Base-by-base conservation (phyloP, 2,113 vertebrate species). In the Aspidoscelis tigris region DNA sequence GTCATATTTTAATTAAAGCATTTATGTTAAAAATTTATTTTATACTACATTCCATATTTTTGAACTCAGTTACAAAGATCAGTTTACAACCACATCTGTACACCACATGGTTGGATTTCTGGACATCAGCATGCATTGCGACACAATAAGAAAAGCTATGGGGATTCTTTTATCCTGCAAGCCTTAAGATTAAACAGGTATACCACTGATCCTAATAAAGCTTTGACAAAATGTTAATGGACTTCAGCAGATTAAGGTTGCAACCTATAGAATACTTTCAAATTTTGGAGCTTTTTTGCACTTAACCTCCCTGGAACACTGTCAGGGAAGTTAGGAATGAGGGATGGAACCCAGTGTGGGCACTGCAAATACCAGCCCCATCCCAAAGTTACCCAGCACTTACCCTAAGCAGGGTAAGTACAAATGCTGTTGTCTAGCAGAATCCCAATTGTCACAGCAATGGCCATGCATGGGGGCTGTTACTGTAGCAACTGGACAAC, bases 11-110 rank as follows among this genome's bases (percentile, higher is more conserved):
- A 2, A 43, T 24, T 33, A 55, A 22, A 2, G 7, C 26, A 47
- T 58, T 33, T 20, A 1, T 55, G 1, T 18, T 39, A 39, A 0
- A 0, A 0, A 41, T 0, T 1, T 4, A 50, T 77, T 22, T 3
- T 11, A 4, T 26, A 4, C 79, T 20, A 0, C 12, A 20, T 11
- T 3, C 58, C 68, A 20, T 0, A 0, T 39, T 2, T 4, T 21
- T 33, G 8, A 3, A 61, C 78, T 1, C 47, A 39, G 55, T 16
- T 3, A n/a, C 0, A 0, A 33, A 2, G 74, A 65, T 41, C 14
- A 82, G 24, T 12, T 21, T 66, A 12, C 10, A 3, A 69, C 3
- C 18, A 33, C 75, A 77, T 58, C 75, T 77, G 53, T 39, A n/a
- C 43, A 44, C 43, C 72, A 74, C 43, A 74, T 74, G 72, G 22